Evolutionary conservation across 2,888 invertebrate species (phyloP).

Genomic region (Ariolimax columbianus): DNA sequence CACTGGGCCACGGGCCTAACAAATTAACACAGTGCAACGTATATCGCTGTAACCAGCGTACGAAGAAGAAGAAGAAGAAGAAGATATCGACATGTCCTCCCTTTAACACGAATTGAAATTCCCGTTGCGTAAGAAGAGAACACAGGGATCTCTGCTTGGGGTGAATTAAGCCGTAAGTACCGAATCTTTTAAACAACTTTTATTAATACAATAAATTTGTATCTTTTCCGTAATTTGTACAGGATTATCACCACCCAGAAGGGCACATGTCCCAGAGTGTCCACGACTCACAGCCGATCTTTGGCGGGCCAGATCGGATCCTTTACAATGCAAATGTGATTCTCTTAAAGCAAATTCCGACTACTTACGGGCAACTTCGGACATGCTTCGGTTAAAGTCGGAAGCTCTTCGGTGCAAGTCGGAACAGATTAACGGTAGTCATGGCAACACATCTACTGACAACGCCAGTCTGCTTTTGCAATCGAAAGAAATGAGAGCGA

Average conservation of each 20-base stretch:
- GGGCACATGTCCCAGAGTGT: constrained; percentile 36
- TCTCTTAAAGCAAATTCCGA: constrained; percentile 49
- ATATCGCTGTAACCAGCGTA: too few relatives aligned
- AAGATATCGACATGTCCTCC: too few relatives aligned
- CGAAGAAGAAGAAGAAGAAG: too few relatives aligned
- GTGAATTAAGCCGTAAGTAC: too few relatives aligned
- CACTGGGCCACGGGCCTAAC: too few relatives aligned
- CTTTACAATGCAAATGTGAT: constrained; percentile 45
- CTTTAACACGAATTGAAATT: too few relatives aligned
- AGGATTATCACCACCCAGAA: constrained; percentile 40
- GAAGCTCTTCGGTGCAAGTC: constrained; percentile 45
- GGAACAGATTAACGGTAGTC: constrained; percentile 24
- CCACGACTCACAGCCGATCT: constrained; percentile 30
- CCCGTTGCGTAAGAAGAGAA: too few relatives aligned
- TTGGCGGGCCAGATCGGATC: constrained; percentile 43
- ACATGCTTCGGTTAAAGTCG: constrained; percentile 44
- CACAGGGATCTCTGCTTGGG: too few relatives aligned
- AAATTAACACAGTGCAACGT: too few relatives aligned
- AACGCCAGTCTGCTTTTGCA: neutral
- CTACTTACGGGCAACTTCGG: constrained; percentile 45
- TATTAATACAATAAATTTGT: too few relatives aligned
- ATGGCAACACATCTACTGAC: neutral
- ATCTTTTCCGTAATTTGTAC: too few relatives aligned
- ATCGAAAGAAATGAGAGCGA: constrained; percentile 28
- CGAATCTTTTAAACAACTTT: too few relatives aligned